These are phyloP conservation scores for Platycercus adscitus DNA, from an alignment of 2,113 vertebrate genomes.

Conservation along the genomic window DNA sequence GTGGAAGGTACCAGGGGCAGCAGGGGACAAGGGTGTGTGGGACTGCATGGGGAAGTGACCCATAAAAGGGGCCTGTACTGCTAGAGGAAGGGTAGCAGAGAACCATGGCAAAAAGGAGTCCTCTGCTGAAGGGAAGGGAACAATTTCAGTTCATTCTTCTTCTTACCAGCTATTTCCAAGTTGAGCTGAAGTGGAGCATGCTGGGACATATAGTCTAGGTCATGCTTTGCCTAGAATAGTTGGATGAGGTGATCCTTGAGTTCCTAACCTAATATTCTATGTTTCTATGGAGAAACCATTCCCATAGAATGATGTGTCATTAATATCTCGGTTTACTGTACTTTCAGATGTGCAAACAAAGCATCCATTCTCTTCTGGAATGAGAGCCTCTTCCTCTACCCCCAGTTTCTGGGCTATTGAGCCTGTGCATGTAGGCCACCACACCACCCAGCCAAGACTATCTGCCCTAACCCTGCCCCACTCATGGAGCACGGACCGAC, in stretches of 20 bases:
- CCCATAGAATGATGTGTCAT: neutral
- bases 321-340: neutral
- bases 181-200: neutral
- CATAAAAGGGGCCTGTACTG: accelerated
- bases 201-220: neutral
- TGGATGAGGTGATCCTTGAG: neutral
- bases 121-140: neutral
- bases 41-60: accelerated
- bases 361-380: neutral
- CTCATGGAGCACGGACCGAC: conserved; percentile 71
- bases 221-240: neutral
- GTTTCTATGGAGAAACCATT: neutral
- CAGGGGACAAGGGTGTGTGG: neutral
- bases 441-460: neutral
- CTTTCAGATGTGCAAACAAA: conserved; percentile 24
- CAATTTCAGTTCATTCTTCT: neutral
- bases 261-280: neutral
- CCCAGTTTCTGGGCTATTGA: conserved; percentile 71
- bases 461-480: conserved; percentile 53
- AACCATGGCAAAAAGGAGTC: neutral
- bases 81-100: neutral
- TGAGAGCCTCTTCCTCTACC: conserved; percentile 74
- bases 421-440: neutral
- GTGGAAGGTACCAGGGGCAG: conserved; percentile 48
- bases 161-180: neutral